Percentiles rank a stretch among this genome's conserved stretches.
These are phyloP conservation scores for Odontothrips loti DNA, from an alignment of 2,888 invertebrate genomes.

Conservation along the genomic window DNA sequence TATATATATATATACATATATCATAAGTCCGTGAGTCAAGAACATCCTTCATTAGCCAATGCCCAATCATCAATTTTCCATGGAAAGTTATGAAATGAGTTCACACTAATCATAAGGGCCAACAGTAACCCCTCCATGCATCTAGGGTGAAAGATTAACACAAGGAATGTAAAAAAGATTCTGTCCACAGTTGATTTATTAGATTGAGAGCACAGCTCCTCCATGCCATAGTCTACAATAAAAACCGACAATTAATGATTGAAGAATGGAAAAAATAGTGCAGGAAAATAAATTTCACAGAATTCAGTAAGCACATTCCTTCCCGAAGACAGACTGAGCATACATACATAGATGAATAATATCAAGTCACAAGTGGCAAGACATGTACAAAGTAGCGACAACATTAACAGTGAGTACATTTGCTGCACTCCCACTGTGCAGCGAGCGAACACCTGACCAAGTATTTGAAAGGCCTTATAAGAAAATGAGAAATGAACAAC, in stretches of 20 bases:
- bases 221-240: not conserved
- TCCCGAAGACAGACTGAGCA: not conserved
- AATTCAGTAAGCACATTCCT: not conserved
- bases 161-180: not conserved
- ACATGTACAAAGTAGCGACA: not conserved
- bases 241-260: not conserved
- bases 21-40: no score
- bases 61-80: no score
- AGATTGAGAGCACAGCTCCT: slow-evolving; percentile 8
- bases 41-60: no score
- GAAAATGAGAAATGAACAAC: not conserved
- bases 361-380: not conserved
- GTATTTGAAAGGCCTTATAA: not conserved
- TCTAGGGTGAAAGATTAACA: no score
- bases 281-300: not conserved
- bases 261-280: not conserved
- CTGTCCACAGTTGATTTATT: not conserved
- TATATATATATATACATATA: no score
- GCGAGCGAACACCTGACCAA: no score
- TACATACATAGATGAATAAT: not conserved
- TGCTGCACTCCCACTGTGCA: not conserved
- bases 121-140: no score
- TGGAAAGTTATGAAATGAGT: no score
- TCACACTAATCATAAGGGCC: no score
- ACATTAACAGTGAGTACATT: not conserved